Evolutionary conservation across 2,888 invertebrate genomes (phyloP), one percentile per base, ranked within the genome.

Genomic region (Meganola albula): DNA sequence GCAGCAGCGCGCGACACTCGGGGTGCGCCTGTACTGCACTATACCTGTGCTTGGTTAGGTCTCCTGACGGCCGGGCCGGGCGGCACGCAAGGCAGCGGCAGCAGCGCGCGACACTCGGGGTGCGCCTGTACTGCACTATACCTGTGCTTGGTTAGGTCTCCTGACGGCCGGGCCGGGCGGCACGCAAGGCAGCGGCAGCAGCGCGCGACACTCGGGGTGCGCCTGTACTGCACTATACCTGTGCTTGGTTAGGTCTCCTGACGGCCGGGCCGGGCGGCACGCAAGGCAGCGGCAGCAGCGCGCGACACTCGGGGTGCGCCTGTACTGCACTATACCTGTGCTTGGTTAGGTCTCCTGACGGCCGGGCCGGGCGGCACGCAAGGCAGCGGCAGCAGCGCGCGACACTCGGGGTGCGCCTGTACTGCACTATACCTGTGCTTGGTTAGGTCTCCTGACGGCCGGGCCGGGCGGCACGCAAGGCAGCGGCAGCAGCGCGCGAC

Each of bases 71-170:
- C 46, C 2, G 71, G 58, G 1, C 77, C 76, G 44, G 82, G 82
- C 61, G 96, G 94, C 49, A 97, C 90, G 79, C 98, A 98, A 1
- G 97, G 96, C 43, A 96, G 83, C 7, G 95, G 93, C 34, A 97
- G 87, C 53, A 90, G 78, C 36, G 92, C 90, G 64, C 92, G 93
- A 66, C 98, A 98, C 65, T 95, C 94, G 2, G 90, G 82, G 74
- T 98, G 98, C 59, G 95, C 92, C 33, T 92, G 90, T n/a, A n/a
- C n/a, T n/a, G n/a, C n/a, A n/a, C n/a, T n/a, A n/a, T n/a, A 27
- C 26, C 26, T n/a, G n/a, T 7, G 11, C 7, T 8, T 25, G 21
- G 24, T 37, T 10, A 0, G n/a, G 1, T 0, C 43, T 24, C 0
- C 50, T 4, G 0, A 31, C 10, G 21, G 9, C 46, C 2, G 71